Base-by-base conservation (phyloP, 2,888 invertebrate genomes). In the Spialia ferax region DNA sequence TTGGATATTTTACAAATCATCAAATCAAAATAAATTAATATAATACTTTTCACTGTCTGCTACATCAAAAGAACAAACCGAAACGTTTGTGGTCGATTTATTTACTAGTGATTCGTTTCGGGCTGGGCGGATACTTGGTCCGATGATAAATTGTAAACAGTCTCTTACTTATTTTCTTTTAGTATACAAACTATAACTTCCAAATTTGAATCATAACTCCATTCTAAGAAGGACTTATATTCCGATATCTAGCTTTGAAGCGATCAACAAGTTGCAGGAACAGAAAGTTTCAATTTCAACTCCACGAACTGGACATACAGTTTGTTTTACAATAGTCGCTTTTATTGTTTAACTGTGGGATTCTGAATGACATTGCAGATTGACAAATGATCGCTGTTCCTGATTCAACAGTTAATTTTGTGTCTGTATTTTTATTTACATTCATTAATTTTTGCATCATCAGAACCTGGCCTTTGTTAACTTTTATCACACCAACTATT, bases 71-170 rank as follows among this genome's bases (percentile, higher is more conserved):
- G 87, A 85, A 87, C 88, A 83, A 76, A 80, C 82, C 83, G 86
- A 88, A 89, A 87, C 86, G 83, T 86, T 89, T 89, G 87, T 89
- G 87, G 90, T 92, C 91, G 89, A 91, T 91, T 91, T 92, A 90
- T 91, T 91, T 91, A 92, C 91, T 86, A 89, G 87, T 80, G 85
- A 92, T 92, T 92, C 86, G 92, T 91, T 92, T 87, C 84, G 86
- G 86, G 79, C 83, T 85, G 92, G 92, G 93, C 92, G 92, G 89
- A 91, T 91, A 92, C 91, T 92, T 92, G 87, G 77, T 78, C 77
- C 79, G 86, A 91, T 93, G 93, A 93, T 93, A 89, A 93, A 93
- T 93, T 86, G 85, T 85, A 81, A 75, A 76, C 85, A 85, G 84
- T 87, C 85, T 78, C 79, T 90, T 87, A 87, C 79, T 90, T 87